Base-by-base conservation (phyloP, 2,888 invertebrate species). In the Autographa gamma region DNA sequence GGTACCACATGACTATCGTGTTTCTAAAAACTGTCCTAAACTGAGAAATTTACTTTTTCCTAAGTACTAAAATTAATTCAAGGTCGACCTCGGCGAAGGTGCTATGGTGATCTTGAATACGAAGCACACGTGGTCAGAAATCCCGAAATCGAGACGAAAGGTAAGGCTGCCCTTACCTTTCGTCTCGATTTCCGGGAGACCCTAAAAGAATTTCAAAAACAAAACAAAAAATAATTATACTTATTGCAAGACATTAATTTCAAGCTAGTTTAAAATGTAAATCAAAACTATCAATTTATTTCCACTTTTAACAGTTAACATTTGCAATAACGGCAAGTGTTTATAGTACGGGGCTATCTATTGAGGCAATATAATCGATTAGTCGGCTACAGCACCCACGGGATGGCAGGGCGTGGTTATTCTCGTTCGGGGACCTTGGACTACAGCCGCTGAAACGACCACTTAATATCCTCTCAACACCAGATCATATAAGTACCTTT, bases 331-430 rank as follows among this genome's bases (percentile, higher is more conserved):
- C 41, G 18, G 25, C 38, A 3, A 41, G 25, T 13, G 64, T 52
- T 59, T 58, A 19, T 59, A 8, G 11, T 41, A 63, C 52, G 56
- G 60, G 64, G 43, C 64, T 34, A 6, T 58, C 71, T 61, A 64
- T 75, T 79, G 77, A 75, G 71, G 76, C 79, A 79, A 75, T 79
- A 71, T 60, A 25, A 54, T 58, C 64, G 62, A 48, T n/a, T 31
- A 60, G 64, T 41, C 52, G 70, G 63, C 71, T n/a, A 52, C 63
- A 34, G 66, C 65, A 65, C 58, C 76, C 67, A 71, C 76, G 64
- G 76, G 67, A 63, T 60, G 43, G 18, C 48, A 63, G 79, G 77
- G 79, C 76, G 79, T 63, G 71, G 76, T 54, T 72, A 16, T n/a
- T 48, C 79, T 75, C 63, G 62, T 60, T 62, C 19, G 67, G 34